Base-by-base conservation (phyloP, 2,888 invertebrate species). In the Pristionchus maxplancki region DNA sequence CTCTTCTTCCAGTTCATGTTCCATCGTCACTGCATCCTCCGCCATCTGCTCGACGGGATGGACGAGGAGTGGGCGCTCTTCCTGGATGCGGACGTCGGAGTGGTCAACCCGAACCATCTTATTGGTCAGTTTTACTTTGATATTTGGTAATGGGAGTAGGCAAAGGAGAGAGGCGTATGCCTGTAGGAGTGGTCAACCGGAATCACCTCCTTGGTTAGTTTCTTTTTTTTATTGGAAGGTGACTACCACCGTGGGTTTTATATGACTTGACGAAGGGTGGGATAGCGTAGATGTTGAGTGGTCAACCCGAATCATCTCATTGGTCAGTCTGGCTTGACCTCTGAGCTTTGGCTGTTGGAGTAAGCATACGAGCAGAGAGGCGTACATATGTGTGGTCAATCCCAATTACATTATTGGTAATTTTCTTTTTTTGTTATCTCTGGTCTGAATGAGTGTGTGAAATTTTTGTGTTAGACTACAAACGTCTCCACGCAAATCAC, bases 181-280 rank as follows among this genome's bases (percentile, higher is more conserved):
- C 93, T 87, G 92, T 93, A 78, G 93, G 90, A 28, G 89, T 93
- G 37, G 88, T 92, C 53, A 93, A 93, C 62, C 92, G 93, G 13
- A 89, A 92, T 71, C 92, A 90, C 62, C 83, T 83, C 50, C 40
- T 83, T 50, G 83, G 83, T 83, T 15, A 48, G 53, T 50, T 17
- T 9, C 13, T n/a, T n/a, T 81, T 34, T 11, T n/a, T n/a, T n/a
- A n/a, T n/a, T n/a, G n/a, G n/a, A n/a, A n/a, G n/a, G n/a, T n/a
- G n/a, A n/a, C n/a, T n/a, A n/a, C n/a, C n/a, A n/a, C n/a, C n/a
- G n/a, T 64, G 20, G 67, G n/a, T 24, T 20, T 37, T 44, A n/a
- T 81, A 1, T 1, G 31, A n/a, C 31, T 34, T 71, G 13, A 17
- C 9, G 31, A 31, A 31, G 17, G 40, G 5, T 31, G 34, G 34